Evolutionary conservation across 2,888 invertebrate genomes (phyloP), one percentile per base, ranked within the genome.

Genomic region (Elmis aenea): DNA sequence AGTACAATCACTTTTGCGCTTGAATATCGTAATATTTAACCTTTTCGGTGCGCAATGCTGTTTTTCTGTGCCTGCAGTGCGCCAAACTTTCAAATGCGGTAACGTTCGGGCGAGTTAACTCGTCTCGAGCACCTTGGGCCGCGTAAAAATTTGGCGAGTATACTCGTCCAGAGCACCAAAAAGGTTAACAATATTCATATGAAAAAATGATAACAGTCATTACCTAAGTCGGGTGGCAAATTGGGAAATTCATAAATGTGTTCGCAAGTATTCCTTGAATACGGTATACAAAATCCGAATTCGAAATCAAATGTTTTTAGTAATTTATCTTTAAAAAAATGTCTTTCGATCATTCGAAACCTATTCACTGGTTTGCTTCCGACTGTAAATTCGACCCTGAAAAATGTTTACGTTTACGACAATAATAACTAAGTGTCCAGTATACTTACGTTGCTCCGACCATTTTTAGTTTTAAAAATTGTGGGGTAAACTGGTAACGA

Each of bases 281-380:
- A 89, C 25, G 97, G 97, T 70, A 99, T 96, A 68, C 97, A 97
- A 69, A 95, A 99, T 26, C 97, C 97, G 76, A 99, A 99, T 68
- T 97, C 95, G 74, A 99, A 99, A 67, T 99, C 97, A 72, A 99
- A 97, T 5, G 93, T 94, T 71, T 99, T 97, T 34, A 97, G 74
- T 45, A 95, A 71, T 38, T 83, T 85, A 57, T 97, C 92, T 39
- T 90, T 74, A 70, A 95, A 97, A 73, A 90, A 97, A 68, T 97
- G 96, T 26, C 92, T 81, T 67, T 97, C 96, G 55, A 97, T 94
- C 97, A 97, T 99, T 34, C 97, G 79, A 70, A 99, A 97, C 65
- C 93, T 89, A 62, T 86, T 89, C 1, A 97, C 91, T 14, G 95
- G 87, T 54, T 84, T 81, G 45, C 83, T 79, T 12, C 97, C 97